Conservation (phyloP, 35 echinoderm and acorn worm species). For the Ophioderma brevispina region DNA sequence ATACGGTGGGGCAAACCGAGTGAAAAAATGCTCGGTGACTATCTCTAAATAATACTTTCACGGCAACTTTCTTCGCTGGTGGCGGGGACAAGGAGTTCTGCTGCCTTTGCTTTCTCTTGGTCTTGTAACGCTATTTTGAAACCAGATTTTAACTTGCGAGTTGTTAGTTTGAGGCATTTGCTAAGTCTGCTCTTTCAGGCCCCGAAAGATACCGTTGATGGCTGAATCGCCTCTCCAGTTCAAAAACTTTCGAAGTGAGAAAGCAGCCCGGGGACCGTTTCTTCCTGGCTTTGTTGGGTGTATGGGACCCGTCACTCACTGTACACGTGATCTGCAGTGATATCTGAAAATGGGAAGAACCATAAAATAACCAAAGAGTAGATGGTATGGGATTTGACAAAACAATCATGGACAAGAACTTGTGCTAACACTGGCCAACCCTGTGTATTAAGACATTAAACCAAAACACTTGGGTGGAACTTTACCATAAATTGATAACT, state of each 20-base stretch:
- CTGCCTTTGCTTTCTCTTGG: slow-evolving; percentile 93
- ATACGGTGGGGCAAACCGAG: background rate
- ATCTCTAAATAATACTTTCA: slow-evolving; percentile 94
- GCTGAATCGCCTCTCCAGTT: slow-evolving; percentile 91
- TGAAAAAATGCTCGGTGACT: slow-evolving; percentile 48
- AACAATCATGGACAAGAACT: background rate
- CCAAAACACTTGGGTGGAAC: slow-evolving; percentile 29
- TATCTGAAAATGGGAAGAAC: background rate
- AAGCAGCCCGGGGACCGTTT: slow-evolving; percentile 93
- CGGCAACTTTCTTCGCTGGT: slow-evolving; percentile 94
- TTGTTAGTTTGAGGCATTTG: slow-evolving; percentile 95
- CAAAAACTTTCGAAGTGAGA: slow-evolving; percentile 93
- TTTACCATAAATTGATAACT: background rate
- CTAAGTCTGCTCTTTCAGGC: slow-evolving; percentile 93
- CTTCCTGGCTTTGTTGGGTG: slow-evolving; percentile 64
- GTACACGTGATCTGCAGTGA: background rate
- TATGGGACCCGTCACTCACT: background rate
- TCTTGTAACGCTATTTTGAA: slow-evolving; percentile 98
- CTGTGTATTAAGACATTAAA: slow-evolving; percentile 28
- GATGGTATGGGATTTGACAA: background rate
- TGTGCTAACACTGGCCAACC: background rate
- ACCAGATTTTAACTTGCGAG: slow-evolving; percentile 99
- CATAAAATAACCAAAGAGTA: background rate
- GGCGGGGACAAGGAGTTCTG: slow-evolving; percentile 79
- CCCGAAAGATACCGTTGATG: slow-evolving; percentile 98